phyloP scores from a whole-genome alignment of 1,140 invertebrate species.

The Scaptomyza hsui region DNA sequence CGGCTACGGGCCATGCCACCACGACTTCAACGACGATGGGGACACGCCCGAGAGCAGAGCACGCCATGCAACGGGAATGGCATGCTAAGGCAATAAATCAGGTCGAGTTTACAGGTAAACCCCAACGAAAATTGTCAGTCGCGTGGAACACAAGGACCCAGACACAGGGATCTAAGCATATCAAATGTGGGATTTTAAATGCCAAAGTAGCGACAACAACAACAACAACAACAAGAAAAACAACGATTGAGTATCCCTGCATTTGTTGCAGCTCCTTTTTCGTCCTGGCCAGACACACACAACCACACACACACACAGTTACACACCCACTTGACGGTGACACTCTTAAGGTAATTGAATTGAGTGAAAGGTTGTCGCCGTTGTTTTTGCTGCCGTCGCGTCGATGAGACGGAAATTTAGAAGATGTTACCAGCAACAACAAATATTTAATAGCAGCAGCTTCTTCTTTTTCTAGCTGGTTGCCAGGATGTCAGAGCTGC shows the following conservation, averaged over 20 bases:
- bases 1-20: slow-evolving; percentile 40
- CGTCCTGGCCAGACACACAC: slow-evolving; percentile 46
- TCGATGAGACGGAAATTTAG: slow-evolving; percentile 75
- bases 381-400: slow-evolving; percentile 42
- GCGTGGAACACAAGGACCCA: slow-evolving; percentile 24
- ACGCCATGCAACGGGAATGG: slow-evolving; percentile 15
- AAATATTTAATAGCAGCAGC: slow-evolving; percentile 74
- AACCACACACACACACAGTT: neutral
- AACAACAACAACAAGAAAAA: slow-evolving; percentile 34
- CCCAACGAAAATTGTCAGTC: slow-evolving; percentile 80
- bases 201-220: slow-evolving; percentile 63
- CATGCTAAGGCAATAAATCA: slow-evolving; percentile 70
- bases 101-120: slow-evolving; percentile 79
- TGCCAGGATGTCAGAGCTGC: slow-evolving; percentile 28
- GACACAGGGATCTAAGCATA: slow-evolving; percentile 67
- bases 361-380: slow-evolving; percentile 78
- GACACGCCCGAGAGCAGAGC: slow-evolving; percentile 40
- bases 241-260: slow-evolving; percentile 5
- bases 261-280: slow-evolving; percentile 26
- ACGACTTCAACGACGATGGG: slow-evolving; percentile 43
- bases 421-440: slow-evolving; percentile 46
- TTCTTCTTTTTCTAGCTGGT: slow-evolving; percentile 45
- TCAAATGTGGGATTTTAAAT: slow-evolving; percentile 82
- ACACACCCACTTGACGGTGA: slow-evolving; percentile 65
- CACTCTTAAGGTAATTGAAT: slow-evolving; percentile 83